These are phyloP conservation scores for Propithecus deckenii DNA, from an alignment of 2,797 vertebrate genomes.

Conservation along the genomic window DNA sequence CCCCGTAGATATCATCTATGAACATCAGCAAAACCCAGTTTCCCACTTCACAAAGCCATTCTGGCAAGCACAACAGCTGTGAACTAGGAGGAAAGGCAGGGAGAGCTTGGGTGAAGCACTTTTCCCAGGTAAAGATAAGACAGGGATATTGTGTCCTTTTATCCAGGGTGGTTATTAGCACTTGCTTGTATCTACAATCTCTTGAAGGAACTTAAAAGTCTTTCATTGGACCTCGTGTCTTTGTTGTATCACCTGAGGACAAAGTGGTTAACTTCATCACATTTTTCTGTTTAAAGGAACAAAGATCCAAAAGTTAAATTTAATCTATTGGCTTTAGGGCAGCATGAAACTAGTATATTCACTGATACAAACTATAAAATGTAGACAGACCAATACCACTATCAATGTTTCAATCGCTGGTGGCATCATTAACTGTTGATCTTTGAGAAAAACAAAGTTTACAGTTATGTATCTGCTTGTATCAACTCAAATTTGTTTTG, in stretches of 20 bases:
- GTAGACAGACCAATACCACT: background rate
- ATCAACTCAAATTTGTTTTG: background rate
- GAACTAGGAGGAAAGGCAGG: background rate
- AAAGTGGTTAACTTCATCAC: background rate
- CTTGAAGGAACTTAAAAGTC: background rate
- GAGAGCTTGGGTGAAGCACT: background rate
- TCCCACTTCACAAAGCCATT: background rate
- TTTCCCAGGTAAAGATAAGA: background rate
- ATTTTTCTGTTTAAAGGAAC: constrained; percentile 33
- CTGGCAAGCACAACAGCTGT: background rate
- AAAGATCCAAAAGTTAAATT: constrained; percentile 24
- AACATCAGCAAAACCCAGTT: background rate
- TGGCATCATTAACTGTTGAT: background rate
- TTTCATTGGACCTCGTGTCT: background rate
- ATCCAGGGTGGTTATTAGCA: background rate
- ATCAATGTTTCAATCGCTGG: background rate
- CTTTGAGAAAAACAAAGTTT: background rate
- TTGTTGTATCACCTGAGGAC: background rate
- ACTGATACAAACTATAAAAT: background rate
- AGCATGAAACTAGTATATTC: background rate
- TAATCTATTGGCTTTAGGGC: background rate
- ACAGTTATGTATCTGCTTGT: background rate
- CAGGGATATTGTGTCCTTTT: background rate
- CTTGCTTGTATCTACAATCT: background rate
- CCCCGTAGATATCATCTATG: background rate